Conservation (phyloP, 2,888 invertebrate species). For the Uloborus plumipes region DNA sequence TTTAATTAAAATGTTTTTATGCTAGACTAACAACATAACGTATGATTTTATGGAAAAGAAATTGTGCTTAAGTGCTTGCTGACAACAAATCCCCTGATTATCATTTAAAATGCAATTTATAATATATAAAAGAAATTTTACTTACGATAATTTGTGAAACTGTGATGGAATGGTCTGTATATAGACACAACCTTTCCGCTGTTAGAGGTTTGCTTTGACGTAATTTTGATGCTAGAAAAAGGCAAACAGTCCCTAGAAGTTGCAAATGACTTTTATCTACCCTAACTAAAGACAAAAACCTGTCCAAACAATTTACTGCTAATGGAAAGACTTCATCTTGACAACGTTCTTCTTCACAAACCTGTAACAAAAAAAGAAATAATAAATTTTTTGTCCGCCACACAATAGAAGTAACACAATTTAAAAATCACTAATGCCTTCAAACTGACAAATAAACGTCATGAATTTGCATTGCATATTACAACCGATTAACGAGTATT, state of each 20-base stretch:
- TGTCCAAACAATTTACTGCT: constrained; percentile 92
- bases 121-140: constrained; percentile 68
- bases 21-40: no score
- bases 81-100: no score
- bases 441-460: no score
- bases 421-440: no score
- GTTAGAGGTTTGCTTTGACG: constrained; percentile 83
- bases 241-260: constrained; percentile 90
- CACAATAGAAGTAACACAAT: no score
- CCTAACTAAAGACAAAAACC: constrained; percentile 87
- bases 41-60: no score
- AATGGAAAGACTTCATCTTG: constrained; percentile 94
- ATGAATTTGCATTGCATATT: no score
- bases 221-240: constrained; percentile 92
- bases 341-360: constrained; percentile 92
- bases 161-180: constrained; percentile 93
- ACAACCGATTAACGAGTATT: no score
- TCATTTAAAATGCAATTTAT: no score
- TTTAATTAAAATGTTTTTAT: no score
- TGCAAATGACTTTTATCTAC: constrained; percentile 90
- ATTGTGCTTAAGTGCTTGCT: no score
- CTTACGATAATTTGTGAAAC: constrained; percentile 90
- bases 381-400: no score
- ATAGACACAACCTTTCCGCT: constrained; percentile 84
- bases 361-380: constrained; percentile 76